phyloP scores from a whole-genome alignment of 1,140 invertebrate species.

The Nasonia vitripennis region DNA sequence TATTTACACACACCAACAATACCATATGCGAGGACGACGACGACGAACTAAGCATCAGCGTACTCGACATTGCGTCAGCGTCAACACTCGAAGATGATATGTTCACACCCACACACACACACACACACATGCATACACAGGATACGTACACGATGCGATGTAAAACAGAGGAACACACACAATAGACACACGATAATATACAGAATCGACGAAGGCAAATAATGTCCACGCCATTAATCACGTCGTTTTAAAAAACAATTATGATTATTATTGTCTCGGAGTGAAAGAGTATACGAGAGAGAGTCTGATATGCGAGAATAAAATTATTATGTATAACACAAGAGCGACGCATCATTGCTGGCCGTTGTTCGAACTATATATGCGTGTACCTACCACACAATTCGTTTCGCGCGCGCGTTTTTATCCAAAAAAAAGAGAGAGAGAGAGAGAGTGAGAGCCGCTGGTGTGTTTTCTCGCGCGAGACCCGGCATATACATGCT shows the following conservation, averaged over 20 bases:
- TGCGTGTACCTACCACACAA: constrained; percentile 18
- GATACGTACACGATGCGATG: neutral
- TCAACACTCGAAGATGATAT: neutral
- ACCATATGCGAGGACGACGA: neutral
- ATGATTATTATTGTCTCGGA: constrained; percentile 21
- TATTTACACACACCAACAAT: neutral
- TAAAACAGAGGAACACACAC: neutral
- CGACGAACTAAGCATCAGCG: neutral
- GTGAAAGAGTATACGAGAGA: neutral
- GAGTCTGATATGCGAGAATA: neutral
- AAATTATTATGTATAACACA: neutral
- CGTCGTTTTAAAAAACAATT: constrained; percentile 31
- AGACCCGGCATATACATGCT: neutral
- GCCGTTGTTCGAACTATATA: constrained; percentile 38
- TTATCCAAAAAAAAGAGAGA: neutral
- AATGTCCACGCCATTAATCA: constrained; percentile 37
- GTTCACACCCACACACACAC: neutral
- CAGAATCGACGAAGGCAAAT: neutral
- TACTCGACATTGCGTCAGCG: neutral
- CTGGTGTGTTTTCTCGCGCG: neutral
- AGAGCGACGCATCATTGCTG: constrained; percentile 39
- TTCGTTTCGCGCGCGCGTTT: constrained; percentile 38
- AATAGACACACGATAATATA: constrained; percentile 8
- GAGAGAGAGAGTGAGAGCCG: neutral
- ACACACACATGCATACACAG: neutral